Conservation (phyloP, 1,140 invertebrate species). For the Lepidurus apus region DNA sequence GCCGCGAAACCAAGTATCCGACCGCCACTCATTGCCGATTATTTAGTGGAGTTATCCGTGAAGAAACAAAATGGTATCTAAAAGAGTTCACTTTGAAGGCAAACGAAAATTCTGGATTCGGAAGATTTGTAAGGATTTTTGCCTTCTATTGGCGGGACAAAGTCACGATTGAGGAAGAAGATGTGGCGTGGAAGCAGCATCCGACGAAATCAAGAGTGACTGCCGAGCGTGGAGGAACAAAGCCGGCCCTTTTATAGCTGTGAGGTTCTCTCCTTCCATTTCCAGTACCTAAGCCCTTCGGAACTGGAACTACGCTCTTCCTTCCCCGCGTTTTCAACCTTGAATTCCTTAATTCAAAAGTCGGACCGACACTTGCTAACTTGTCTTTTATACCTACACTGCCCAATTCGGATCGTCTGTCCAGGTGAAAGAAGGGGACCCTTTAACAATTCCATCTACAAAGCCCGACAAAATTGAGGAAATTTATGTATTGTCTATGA, state of each 20-base stretch:
- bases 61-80: not conserved
- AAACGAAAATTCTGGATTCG: not conserved
- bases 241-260: slow-evolving; percentile 17
- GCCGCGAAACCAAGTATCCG: not conserved
- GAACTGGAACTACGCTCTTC: slow-evolving; percentile 16
- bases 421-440: not conserved
- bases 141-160: not conserved
- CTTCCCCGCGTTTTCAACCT: not conserved
- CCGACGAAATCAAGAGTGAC: slow-evolving; percentile 14
- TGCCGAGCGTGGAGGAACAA: slow-evolving; percentile 14
- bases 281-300: not conserved
- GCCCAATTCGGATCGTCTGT: not conserved
- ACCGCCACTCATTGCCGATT: not conserved
- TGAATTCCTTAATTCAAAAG: slow-evolving; percentile 13
- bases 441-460: no score
- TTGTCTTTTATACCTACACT: not conserved
- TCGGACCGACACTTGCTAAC: slow-evolving; percentile 5
- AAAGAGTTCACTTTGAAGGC: not conserved
- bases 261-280: not conserved
- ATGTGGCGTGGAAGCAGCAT: not conserved
- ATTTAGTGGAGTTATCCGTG: not conserved
- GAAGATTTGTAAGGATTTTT: not conserved
- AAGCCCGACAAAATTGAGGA: no score
- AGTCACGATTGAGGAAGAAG: not conserved
- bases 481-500: no score